phyloP scores from a whole-genome alignment of 1,140 invertebrate genomes.

The Drosophila micromelanica region DNA sequence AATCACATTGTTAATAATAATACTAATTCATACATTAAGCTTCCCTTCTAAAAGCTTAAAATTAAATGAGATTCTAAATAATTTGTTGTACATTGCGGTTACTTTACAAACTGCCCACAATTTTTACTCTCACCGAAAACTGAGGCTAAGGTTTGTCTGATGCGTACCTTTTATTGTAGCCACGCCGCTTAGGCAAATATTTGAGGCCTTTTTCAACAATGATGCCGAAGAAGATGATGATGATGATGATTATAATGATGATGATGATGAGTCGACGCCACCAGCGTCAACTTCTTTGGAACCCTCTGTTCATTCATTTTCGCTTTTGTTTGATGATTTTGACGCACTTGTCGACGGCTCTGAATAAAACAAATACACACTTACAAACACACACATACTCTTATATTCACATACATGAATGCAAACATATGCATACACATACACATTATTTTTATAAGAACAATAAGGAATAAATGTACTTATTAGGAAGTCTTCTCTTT shows the following conservation, averaged over 20 bases:
- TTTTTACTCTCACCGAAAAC: background rate
- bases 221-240: constrained; percentile 7
- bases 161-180: constrained; percentile 42
- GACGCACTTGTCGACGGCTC: constrained; percentile 58
- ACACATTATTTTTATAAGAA: constrained; percentile 16
- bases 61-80: background rate
- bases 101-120: constrained; percentile 10
- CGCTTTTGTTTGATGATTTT: constrained; percentile 73
- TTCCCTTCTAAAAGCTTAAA: background rate
- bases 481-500: background rate
- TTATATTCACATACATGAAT: background rate
- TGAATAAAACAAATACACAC: constrained; percentile 24
- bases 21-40: background rate
- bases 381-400: background rate
- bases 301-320: constrained; percentile 56
- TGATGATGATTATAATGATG: constrained; percentile 12
- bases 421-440: background rate
- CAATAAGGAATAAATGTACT: background rate
- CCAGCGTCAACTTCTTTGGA: constrained; percentile 14
- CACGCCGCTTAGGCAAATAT: constrained; percentile 55
- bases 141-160: constrained; percentile 10
- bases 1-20: background rate
- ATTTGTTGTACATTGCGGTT: background rate
- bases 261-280: constrained; percentile 15
- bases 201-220: constrained; percentile 49